Percentiles rank a stretch among this genome's conserved stretches.
phyloP scores from a whole-genome alignment of 2,888 invertebrate genomes.

The Cosmopolites sordidus region DNA sequence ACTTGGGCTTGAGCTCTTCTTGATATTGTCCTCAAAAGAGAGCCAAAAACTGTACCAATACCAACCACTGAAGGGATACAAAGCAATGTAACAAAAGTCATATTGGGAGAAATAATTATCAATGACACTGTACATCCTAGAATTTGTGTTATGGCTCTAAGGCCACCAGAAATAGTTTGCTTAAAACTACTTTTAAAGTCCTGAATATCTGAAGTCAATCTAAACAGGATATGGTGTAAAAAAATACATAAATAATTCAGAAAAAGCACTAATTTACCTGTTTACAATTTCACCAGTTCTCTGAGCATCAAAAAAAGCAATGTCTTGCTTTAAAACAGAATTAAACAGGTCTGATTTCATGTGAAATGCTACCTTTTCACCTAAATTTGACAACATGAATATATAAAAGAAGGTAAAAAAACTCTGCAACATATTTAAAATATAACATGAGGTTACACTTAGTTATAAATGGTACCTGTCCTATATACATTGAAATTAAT shows the following conservation, averaged over 20 bases:
- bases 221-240: too few species aligned
- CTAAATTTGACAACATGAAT: conserved; percentile 77
- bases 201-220: conserved; percentile 89
- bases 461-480: conserved; percentile 68
- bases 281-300: conserved; percentile 90
- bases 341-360: conserved; percentile 79
- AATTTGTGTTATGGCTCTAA: conserved; percentile 83
- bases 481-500: conserved; percentile 64
- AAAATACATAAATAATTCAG: too few species aligned
- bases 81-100: conserved; percentile 80
- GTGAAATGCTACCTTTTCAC: conserved; percentile 79
- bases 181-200: conserved; percentile 98
- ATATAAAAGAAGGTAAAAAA: conserved; percentile 88
- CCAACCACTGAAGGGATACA: conserved; percentile 81
- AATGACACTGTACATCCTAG: conserved; percentile 72
- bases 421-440: conserved; percentile 51
- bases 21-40: conserved; percentile 70
- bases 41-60: conserved; percentile 80
- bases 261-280: conserved; percentile 63
- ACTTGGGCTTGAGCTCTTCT: conserved; percentile 81
- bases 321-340: conserved; percentile 80
- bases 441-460: conserved; percentile 21
- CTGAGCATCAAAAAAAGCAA: conserved; percentile 85
- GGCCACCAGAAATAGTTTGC: conserved; percentile 85
- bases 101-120: conserved; percentile 82